A percentile compares a stretch with the other conserved stretches of the same genome.
Conservation (phyloP, 2,888 invertebrate species). For the Chouioia cunea region DNA sequence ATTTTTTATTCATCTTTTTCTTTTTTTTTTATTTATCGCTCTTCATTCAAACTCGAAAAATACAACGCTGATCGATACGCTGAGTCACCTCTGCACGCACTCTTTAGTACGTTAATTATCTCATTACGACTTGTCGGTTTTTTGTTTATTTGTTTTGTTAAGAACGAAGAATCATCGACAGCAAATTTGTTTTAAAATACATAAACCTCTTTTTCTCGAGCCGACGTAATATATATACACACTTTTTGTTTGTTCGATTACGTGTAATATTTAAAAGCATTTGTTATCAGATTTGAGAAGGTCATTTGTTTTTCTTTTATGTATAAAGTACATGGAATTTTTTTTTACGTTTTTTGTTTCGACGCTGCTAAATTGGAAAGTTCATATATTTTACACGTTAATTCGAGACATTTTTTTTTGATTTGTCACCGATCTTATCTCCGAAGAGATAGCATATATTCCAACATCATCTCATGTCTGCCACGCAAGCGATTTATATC, state of each 20-base stretch:
- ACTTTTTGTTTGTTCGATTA: conserved; percentile 24
- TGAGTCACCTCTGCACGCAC: conserved; percentile 5
- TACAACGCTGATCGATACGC: conserved; percentile 29
- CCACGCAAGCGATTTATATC: conserved; percentile 42
- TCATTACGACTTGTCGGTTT: conserved; percentile 13
- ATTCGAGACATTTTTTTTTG: conserved; percentile 31
- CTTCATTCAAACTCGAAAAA: conserved; percentile 31
- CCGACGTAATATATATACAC: conserved; percentile 34
- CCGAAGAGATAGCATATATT: conserved; percentile 1
- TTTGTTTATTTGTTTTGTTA: conserved; percentile 1
- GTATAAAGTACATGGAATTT: conserved; percentile 19
- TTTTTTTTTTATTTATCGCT: conserved; percentile 12
- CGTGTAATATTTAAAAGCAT: conserved; percentile 28
- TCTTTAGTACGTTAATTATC: conserved; percentile 17
- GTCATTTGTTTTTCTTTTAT: conserved; percentile 10
- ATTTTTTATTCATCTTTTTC: not conserved
- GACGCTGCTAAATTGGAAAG: conserved; percentile 30
- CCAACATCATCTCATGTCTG: conserved; percentile 5
- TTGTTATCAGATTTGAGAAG: conserved; percentile 16
- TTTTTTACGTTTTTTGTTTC: conserved; percentile 1
- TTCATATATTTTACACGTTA: conserved; percentile 32
- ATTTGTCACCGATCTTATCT: conserved; percentile 32
- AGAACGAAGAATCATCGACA: conserved; percentile 36
- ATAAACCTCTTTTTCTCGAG: conserved; percentile 35
- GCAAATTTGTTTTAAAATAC: conserved; percentile 40